Base-by-base conservation (phyloP, 2,888 invertebrate genomes). In the Melangyna quadrimaculata region DNA sequence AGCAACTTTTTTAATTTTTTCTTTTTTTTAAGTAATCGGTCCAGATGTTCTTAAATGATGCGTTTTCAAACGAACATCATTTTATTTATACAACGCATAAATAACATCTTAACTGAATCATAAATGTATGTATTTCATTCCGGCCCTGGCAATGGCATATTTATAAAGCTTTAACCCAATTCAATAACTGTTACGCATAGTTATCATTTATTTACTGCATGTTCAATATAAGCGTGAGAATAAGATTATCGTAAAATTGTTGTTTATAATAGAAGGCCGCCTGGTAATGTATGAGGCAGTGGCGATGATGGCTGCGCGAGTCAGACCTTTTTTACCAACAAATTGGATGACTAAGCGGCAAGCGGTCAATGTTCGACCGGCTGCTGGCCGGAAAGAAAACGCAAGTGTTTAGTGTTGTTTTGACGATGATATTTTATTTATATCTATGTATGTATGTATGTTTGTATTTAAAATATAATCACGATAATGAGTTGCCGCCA, bases 161-260 rank as follows among this genome's bases (percentile, higher is more conserved):
- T n/a, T n/a, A n/a, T n/a, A n/a, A 2, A 14, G 3, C 9, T 7
- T 7, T 24, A 6, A 1, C 27, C 9, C 17, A 29, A 55, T 55
- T 55, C 17, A 55, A 37, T 35, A 55, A 17, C 10, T 14, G n/a
- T 22, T 35, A 37, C 59, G 59, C 61, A 61, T 24, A 40, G 43
- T 40, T n/a, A 10, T 9, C 12, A 61, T 43, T 29, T 27, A 29
- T 61, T 14, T n/a, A 45, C 45, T 57, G 12, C 45, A 40, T 37
- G 19, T 14, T 22, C 32, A 40, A 27, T 6, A 0, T 9, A 9
- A 77, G 53, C 53, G 73, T 78, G 63, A 37, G 48, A 78, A 78
- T 74, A 43, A 55, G 19, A 74, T 48, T 78, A 70, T 40, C 74
- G 82, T 70, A 48, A 78, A 78, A 57, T 78, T 74, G 27, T 65